Evolutionary conservation across 1,140 invertebrate species (phyloP), one percentile per base, ranked within the genome.

Genomic region (Aphelenchoides fujianensis): DNA sequence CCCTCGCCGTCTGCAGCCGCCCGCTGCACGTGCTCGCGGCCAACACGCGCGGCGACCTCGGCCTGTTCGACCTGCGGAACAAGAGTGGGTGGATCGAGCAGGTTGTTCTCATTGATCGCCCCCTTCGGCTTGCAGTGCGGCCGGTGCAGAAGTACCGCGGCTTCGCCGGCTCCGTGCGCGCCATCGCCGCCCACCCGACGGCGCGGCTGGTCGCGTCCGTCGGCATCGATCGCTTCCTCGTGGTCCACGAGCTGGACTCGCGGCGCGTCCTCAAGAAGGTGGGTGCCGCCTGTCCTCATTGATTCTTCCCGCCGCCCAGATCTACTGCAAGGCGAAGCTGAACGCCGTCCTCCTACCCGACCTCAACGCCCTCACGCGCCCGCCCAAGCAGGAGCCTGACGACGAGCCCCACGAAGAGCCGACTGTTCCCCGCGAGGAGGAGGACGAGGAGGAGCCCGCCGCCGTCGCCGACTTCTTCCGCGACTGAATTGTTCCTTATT

Each of bases 211-310:
- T 94, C 2, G 88, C 90, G 19, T 91, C 90, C 54, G 89, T 90
- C 76, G 89, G 91, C 31, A 85, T 94, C 2, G 93, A 95, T 83
- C 86, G 93, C 57, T 90, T 90, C 85, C 79, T 95, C 0, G 85
- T 91, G 37, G 85, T 94, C 0, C 92, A 95, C 84, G 85, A 91
- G 73, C 82, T 91, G 0, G 85, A 90, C 12, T 88, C 88, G 7
- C 91, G 90, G 80, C 80, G 89, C 66, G 81, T 91, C 34, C 67
- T 92, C 0, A 89, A 90, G 81, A 90, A 90, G 87, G 90, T 91
- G 85, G 79, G 69, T 19, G 70, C 9, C 5, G n/a, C n/a, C 5
- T 9, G 7, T 68, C 19, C 5, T n/a, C n/a, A n/a, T n/a, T n/a
- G n/a, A n/a, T n/a, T n/a, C n/a, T n/a, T n/a, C n/a, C n/a, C n/a